These are phyloP conservation scores for Epistrophe grossulariae DNA, from an alignment of 2,888 invertebrate genomes.

Conservation along the genomic window DNA sequence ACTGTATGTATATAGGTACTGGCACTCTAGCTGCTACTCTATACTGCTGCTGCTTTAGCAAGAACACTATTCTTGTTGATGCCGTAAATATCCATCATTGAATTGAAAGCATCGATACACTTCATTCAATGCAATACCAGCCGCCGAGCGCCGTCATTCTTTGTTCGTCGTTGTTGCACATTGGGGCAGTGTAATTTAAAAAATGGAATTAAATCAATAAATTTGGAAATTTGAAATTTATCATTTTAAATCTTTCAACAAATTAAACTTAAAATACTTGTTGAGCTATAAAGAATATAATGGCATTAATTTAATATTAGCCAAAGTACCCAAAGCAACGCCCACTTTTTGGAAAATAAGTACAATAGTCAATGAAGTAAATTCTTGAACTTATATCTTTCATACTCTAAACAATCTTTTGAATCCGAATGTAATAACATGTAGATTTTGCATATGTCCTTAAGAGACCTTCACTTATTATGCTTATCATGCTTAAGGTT, in stretches of 20 bases:
- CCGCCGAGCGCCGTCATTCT: not conserved
- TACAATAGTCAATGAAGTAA: too few relatives aligned
- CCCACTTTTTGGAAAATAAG: too few relatives aligned
- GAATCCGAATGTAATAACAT: too few relatives aligned
- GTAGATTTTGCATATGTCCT: too few relatives aligned
- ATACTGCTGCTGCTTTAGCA: conserved; percentile 9
- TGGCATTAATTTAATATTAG: too few relatives aligned
- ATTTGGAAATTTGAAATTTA: not conserved
- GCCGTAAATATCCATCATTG: conserved; percentile 70
- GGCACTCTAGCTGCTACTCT: not conserved
- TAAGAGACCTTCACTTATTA: too few relatives aligned
- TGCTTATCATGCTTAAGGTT: too few relatives aligned
- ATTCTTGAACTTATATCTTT: too few relatives aligned
- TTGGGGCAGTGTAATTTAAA: not conserved
- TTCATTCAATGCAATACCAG: conserved; percentile 23
- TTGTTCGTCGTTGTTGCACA: not conserved
- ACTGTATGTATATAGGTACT: not conserved
- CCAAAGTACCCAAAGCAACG: too few relatives aligned
- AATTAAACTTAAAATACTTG: too few relatives aligned
- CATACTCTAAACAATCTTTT: too few relatives aligned
- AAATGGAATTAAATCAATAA: not conserved
- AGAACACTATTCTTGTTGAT: conserved; percentile 51
- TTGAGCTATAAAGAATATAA: too few relatives aligned
- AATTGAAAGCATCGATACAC: conserved; percentile 64
- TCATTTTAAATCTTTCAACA: not conserved